Evolutionary conservation across 2,888 invertebrate genomes (phyloP), one percentile per base, ranked within the genome.

Genomic region (Lycia hirtaria): DNA sequence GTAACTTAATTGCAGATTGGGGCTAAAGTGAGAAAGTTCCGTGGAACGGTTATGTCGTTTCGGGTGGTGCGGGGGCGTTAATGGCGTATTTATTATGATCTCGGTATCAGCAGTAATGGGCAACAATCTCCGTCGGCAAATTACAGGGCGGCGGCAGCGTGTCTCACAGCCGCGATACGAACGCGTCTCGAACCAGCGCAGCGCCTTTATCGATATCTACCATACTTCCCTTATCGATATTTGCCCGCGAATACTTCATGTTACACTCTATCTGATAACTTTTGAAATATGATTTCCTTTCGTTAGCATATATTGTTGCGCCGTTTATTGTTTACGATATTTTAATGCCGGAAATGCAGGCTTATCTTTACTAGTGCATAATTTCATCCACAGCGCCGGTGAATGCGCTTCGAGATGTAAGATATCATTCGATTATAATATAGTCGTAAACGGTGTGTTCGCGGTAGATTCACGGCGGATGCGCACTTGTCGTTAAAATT

Each of bases 31-130:
- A 45, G 62, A 64, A 65, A 65, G 68, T 64, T 62, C 64, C 59
- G 59, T 72, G 69, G 73, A 80, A 80, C 77, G 79, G 80, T 83
- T 85, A 81, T 82, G 86, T 81, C 86, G 84, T 88, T 89, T 90
- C 87, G 90, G 87, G 88, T 87, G 88, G 85, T 86, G 81, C 74
- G 85, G 88, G 87, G 91, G 90, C 90, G 92, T 90, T 91, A 90
- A 91, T 91, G 88, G 92, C 83, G 89, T 91, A 91, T 91, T 91
- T 92, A 92, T 92, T 91, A 92, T 91, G 91, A 91, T 92, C 89
- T 86, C 84, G 88, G 89, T 89, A 91, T 91, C 90, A 88, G 85
- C 85, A 77, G 88, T 90, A 92, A 91, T 92, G 87, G 89, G 90
- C 90, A 87, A 88, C 91, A 92, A 91, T 92, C 87, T 88, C 88